A percentile compares a stretch with the other conserved stretches of the same genome.
These are phyloP conservation scores for Beris chalybata DNA, from an alignment of 2,888 invertebrate species.

Conservation along the genomic window DNA sequence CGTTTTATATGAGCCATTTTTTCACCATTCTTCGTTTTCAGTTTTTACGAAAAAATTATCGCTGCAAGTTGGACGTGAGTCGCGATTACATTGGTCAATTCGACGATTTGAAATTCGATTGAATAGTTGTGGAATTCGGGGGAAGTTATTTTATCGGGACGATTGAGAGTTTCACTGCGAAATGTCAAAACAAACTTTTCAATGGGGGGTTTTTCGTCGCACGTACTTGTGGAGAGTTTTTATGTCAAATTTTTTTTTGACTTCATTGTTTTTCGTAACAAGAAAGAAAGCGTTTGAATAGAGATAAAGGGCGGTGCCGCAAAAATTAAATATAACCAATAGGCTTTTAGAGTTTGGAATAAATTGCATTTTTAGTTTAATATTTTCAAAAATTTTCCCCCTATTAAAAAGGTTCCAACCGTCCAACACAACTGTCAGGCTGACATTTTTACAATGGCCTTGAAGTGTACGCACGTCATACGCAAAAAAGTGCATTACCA, in stretches of 20 bases:
- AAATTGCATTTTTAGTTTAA: too few relatives aligned
- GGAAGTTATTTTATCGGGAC: background rate
- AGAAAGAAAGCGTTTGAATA: too few relatives aligned
- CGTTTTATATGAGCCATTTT: slow-evolving; percentile 34
- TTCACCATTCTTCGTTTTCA: background rate
- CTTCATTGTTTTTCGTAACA: too few relatives aligned
- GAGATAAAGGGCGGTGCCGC: too few relatives aligned
- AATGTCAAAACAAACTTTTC: slow-evolving; percentile 35
- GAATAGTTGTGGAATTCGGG: background rate
- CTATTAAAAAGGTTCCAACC: too few relatives aligned
- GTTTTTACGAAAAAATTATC: background rate
- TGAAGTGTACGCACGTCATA: slow-evolving; percentile 32
- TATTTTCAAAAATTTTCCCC: too few relatives aligned
- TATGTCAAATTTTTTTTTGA: too few relatives aligned
- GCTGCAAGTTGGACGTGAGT: background rate
- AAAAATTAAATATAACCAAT: too few relatives aligned
- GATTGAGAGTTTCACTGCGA: slow-evolving; percentile 11
- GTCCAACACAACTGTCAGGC: slow-evolving; percentile 10
- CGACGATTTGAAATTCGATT: background rate
- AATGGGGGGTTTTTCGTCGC: background rate
- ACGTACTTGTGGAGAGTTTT: too few relatives aligned
- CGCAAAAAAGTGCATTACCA: slow-evolving; percentile 14
- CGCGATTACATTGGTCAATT: too few relatives aligned
- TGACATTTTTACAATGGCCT: slow-evolving; percentile 32
- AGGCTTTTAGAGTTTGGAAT: too few relatives aligned